Conservation (phyloP, 2,113 vertebrate species). For the Urocitellus parryii region DNA sequence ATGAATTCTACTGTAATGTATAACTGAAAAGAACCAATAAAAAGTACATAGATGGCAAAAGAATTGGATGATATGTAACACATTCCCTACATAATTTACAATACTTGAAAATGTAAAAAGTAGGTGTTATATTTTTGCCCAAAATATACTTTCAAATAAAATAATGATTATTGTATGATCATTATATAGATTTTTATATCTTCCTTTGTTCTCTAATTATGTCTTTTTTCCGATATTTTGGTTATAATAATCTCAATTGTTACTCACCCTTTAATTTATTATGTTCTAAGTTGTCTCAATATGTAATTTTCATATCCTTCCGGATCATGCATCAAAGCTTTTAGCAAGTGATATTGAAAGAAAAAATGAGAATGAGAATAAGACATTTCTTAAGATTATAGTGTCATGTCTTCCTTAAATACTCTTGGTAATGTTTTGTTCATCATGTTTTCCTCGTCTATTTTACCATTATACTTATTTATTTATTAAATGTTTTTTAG, state of each 20-base stretch:
- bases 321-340: background rate
- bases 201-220: background rate
- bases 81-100: background rate
- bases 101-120: background rate
- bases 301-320: background rate
- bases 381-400: background rate
- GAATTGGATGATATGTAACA: background rate
- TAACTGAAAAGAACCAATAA: no score
- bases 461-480: background rate
- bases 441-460: background rate
- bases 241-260: background rate
- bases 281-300: background rate
- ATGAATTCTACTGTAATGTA: no score
- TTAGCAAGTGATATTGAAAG: background rate
- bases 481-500: no score
- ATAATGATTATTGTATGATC: background rate
- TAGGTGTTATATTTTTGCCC: background rate
- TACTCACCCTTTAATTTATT: background rate
- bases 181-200: background rate
- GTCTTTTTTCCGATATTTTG: background rate
- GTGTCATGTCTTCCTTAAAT: background rate
- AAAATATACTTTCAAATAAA: background rate
- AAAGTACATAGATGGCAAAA: background rate
- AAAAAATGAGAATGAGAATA: conserved; percentile 28
- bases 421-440: background rate